Evolutionary conservation across 1,140 invertebrate genomes (phyloP), one percentile per base, ranked within the genome.

Genomic region (Cydia splendana): DNA sequence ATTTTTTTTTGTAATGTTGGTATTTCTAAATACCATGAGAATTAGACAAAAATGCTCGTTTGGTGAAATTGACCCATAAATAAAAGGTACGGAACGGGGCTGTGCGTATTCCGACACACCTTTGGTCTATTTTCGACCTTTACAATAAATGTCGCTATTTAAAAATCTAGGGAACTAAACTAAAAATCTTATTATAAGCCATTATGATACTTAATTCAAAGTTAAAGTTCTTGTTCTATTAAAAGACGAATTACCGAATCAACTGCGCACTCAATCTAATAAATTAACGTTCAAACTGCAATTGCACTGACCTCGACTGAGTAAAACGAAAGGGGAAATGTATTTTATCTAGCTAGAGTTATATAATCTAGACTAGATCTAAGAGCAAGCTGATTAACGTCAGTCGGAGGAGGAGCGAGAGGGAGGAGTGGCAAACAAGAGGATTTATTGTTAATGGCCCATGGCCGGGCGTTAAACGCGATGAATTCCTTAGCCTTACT

Each of bases 391-490:
- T 92, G 87, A 92, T 92, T 91, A 92, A 88, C 86, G 88, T 90
- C 86, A 87, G 86, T 77, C 79, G 85, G 80, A 79, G 84, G 83
- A 83, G 82, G 86, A 87, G 81, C 81, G 80, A 75, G 74, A 69
- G 82, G 86, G 84, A 82, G 85, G 85, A 79, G 82, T 79, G 84
- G 82, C 84, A 91, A 90, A 90, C 87, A 88, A 80, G 81, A 79
- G 78, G 88, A 91, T 92, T 92, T 92, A 90, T 90, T 85, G 87
- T 88, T 88, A 90, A 90, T 89, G 84, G 87, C 84, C 85, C 85
- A 81, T 79, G 84, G 81, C 81, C 82, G 85, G 86, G 90, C 86
- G 85, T 80, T 87, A 84, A 87, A 85, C 79, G 85, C 85, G 81
- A 88, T 87, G 86, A 86, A 89, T 88, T 88, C 83, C 85, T 85